Percentiles rank a stretch among this genome's conserved stretches.
These are phyloP conservation scores for Saturnia pavonia DNA, from an alignment of 2,888 invertebrate genomes.

Conservation along the genomic window DNA sequence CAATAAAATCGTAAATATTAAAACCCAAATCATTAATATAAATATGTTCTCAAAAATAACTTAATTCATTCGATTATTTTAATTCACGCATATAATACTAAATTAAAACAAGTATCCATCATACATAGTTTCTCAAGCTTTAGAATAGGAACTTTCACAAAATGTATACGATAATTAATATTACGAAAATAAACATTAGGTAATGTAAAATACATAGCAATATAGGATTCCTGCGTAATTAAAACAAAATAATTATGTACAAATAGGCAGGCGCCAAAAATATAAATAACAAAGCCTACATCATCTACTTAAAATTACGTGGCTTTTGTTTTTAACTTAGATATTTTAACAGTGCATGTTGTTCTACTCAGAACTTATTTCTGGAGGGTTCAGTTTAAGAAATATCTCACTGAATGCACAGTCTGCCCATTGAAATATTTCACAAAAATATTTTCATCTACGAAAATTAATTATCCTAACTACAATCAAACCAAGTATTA, in stretches of 20 bases:
- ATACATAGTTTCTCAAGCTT: not conserved
- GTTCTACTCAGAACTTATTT: not conserved
- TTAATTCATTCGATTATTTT: not conserved
- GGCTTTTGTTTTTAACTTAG: not conserved
- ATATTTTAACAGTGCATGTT: not conserved
- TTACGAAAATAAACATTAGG: not conserved
- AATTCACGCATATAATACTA: not conserved
- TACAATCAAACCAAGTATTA: not conserved
- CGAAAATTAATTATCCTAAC: no score
- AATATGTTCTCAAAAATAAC: not conserved
- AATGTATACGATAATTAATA: not conserved
- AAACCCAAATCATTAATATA: not conserved
- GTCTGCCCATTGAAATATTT: not conserved
- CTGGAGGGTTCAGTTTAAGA: not conserved
- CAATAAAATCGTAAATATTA: not conserved
- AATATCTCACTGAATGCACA: not conserved
- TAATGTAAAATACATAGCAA: not conserved
- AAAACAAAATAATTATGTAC: not conserved
- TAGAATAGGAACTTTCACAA: not conserved
- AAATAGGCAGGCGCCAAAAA: not conserved
- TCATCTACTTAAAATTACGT: slow-evolving; percentile 4
- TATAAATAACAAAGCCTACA: not conserved
- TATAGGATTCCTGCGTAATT: not conserved
- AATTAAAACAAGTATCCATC: not conserved
- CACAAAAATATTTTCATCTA: not conserved